Conservation (phyloP, 1,140 invertebrate genomes). For the Aricia agestis region DNA sequence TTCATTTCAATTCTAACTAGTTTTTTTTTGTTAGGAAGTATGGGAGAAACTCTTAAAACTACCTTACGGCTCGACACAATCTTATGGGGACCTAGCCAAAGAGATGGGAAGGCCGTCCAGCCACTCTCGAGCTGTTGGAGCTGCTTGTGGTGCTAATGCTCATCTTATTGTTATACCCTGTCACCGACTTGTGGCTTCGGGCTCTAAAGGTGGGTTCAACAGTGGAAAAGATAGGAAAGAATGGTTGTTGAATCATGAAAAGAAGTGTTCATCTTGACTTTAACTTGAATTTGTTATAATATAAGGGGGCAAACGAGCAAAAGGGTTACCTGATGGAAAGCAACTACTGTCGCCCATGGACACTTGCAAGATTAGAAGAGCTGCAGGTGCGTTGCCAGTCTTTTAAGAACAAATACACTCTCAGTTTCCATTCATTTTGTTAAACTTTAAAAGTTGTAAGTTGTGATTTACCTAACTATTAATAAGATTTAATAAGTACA, state of each 20-base stretch:
- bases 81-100: conserved; percentile 63
- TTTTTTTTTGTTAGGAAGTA: conserved; percentile 44
- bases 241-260: conserved; percentile 62
- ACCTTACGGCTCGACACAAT: conserved; percentile 57
- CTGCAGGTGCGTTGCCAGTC: too few relatives aligned
- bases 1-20: not conserved
- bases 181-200: conserved; percentile 54
- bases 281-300: not conserved
- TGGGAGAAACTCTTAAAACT: conserved; percentile 58
- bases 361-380: too few relatives aligned
- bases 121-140: conserved; percentile 61
- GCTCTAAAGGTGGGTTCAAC: conserved; percentile 58
- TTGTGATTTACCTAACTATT: not conserved
- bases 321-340: too few relatives aligned
- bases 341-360: too few relatives aligned
- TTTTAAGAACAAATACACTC: too few relatives aligned
- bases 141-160: conserved; percentile 64
- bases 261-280: conserved; percentile 30
- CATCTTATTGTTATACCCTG: conserved; percentile 64
- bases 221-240: conserved; percentile 59
- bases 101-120: conserved; percentile 45
- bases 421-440: too few relatives aligned
- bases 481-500: conserved; percentile 15
- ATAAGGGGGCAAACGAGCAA: too few relatives aligned
- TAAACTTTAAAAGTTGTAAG: too few relatives aligned